Base-by-base conservation (phyloP, 2,888 invertebrate species). In the Drosophila picticornis region DNA sequence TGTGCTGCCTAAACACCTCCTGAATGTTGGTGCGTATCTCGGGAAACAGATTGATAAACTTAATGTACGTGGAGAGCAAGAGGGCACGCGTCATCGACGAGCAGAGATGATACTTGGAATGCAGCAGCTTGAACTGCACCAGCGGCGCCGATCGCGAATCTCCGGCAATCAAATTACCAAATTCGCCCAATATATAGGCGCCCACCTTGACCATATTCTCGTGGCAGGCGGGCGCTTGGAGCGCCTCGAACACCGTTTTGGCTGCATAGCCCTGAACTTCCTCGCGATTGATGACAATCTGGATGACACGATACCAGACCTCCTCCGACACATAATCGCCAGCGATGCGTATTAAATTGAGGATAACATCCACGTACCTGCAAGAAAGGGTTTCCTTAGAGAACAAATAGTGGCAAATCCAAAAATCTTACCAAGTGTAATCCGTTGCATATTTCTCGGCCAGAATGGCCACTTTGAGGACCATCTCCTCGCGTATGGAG, bases 141-240 rank as follows among this genome's bases (percentile, higher is more conserved):
- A 97, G 95, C 11, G 99, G 99, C 65, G 99, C 98, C 55, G 99
- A 99, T 69, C 99, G 95, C 73, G 98, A 97, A 94, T 99, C 99
- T 22, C 99, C 99, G 85, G 99, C 99, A 93, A 99, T 99, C 73
- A 99, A 95, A 94, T 99, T 99, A 62, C 99, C 99, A 94, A 99
- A 99, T 94, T 99, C 99, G 75, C 99, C 99, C 73, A 99, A 95
- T 89, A 99, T 99, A 91, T 99, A 99, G 62, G 99, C 99, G 73
- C 99, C 99, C 64, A 99, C 99, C 95, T 99, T 99, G 2, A 99
- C 99, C 99, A 99, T 99, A 93, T 99, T 99, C 94, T 99, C 99
- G 93, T 99, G 99, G 92, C 99, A 99, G 32, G 99, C 99, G 27
- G 99, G 99, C 38, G 99, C 99, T 94, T 99, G 99, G 62, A 99